Percentiles rank a stretch among this genome's conserved stretches.
Conservation (phyloP, 2,888 invertebrate species). For the Thelaira solivaga region DNA sequence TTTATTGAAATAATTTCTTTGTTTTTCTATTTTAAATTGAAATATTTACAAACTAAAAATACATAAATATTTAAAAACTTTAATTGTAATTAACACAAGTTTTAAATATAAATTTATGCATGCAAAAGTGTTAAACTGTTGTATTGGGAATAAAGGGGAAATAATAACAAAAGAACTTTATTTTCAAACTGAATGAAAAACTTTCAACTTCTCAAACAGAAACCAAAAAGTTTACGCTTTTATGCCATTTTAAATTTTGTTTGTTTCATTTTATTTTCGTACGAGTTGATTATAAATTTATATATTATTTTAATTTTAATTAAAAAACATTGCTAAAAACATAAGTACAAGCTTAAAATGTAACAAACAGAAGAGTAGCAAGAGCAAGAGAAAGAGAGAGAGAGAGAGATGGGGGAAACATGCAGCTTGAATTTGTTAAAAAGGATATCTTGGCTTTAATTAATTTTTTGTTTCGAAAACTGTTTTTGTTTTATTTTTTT, state of each 20-base stretch:
- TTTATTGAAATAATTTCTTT: not conserved
- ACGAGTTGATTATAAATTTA: not conserved
- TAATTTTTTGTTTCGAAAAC: conserved; percentile 1
- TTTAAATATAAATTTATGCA: not conserved
- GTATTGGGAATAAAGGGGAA: not conserved
- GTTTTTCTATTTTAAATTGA: conserved; percentile 2
- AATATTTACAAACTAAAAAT: not conserved
- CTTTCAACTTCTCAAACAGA: not conserved
- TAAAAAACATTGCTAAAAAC: conserved; percentile 13
- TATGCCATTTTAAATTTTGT: not conserved
- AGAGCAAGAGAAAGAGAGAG: too few species aligned
- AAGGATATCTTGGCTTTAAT: too few species aligned
- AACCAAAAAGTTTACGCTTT: not conserved
- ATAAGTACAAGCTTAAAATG: not conserved
- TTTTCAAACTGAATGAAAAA: conserved; percentile 1
- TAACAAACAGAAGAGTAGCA: not conserved
- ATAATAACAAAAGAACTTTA: not conserved
- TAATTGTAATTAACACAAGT: conserved; percentile 25
- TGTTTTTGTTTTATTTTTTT: not conserved
- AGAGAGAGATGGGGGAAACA: conserved; percentile 1
- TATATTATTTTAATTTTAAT: conserved; percentile 18
- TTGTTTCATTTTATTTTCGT: not conserved
- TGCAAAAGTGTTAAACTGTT: conserved; percentile 15
- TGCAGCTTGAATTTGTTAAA: conserved; percentile 18
- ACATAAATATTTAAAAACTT: conserved; percentile 21